Evolutionary conservation across 1,140 invertebrate species (phyloP), one percentile per base, ranked within the genome.

Genomic region (Saccostrea glomerata): DNA sequence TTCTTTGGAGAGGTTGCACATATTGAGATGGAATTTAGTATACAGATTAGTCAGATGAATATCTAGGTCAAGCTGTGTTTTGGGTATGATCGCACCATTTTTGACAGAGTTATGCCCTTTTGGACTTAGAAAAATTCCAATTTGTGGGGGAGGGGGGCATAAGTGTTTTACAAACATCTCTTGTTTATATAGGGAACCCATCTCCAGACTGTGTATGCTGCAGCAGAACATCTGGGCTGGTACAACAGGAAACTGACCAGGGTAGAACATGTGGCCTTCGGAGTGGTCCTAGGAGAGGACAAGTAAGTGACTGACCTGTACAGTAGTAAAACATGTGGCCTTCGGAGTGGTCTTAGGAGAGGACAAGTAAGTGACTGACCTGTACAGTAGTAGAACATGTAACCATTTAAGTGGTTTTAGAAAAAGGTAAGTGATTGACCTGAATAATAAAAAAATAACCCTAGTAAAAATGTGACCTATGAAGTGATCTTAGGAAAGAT

Each of bases 331-430:
- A 94, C 98, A 99, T 95, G 98, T 99, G 55, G 97, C 97, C 20
- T 99, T 99, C 95, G 99, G 99, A 30, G 97, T 99, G 12, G 99
- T 99, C 0, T 95, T 99, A 0, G 99, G n/a, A n/a, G n/a, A n/a
- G n/a, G n/a, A 99, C 95, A 98, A 98, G 94, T 96, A 93, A 92
- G 93, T 93, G 6, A 11, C 40, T 47, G 20, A 23, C 70, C 25
- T 55, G 23, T 84, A 97, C 23, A 96, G 96, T 92, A 96, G 96
- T 99, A 1, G 98, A 99, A 94, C 98, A 99, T 95, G 98, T 99
- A 54, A 97, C 97, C 20, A 99, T 99, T 95, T 99, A 99, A 30
- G 97, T 99, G 12, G 99, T 99, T 0, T 95, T 99, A 0, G 99
- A 95, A 98, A 99, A 95, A 98, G 98, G 94, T 96, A 93, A 92